Conservation (phyloP, 2,888 invertebrate species). For the Calephelis perditalis region DNA sequence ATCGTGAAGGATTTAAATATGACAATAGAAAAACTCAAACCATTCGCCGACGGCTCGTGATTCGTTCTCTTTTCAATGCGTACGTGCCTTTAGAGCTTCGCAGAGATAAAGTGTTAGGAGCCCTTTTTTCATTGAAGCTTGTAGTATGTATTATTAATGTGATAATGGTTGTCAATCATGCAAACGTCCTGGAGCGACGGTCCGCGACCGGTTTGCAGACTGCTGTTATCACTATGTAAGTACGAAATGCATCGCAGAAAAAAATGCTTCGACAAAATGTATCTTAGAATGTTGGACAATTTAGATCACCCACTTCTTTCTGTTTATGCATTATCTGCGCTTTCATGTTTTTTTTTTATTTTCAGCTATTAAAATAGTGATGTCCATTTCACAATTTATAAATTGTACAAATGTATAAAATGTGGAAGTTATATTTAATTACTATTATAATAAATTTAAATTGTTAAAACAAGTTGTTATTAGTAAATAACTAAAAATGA, state of each 20-base stretch:
- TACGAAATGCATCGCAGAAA: constrained; percentile 65
- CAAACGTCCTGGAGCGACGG: constrained; percentile 64
- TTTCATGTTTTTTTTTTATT: constrained; percentile 37
- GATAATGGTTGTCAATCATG: constrained; percentile 77
- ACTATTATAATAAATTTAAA: too few relatives aligned
- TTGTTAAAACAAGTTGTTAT: too few relatives aligned
- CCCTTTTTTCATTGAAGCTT: constrained; percentile 53
- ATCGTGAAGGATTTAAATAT: not conserved
- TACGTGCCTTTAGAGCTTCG: constrained; percentile 17
- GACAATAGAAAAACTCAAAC: too few relatives aligned
- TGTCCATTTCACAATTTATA: not conserved
- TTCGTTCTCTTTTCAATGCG: constrained; percentile 6
- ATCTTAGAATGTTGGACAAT: constrained; percentile 58
- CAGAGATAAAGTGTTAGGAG: constrained; percentile 39
- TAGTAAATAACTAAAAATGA: too few relatives aligned
- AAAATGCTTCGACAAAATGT: constrained; percentile 57
- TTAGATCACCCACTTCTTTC: constrained; percentile 55
- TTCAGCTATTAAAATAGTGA: constrained; percentile 9
- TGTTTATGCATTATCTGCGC: constrained; percentile 64
- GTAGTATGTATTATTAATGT: constrained; percentile 71
- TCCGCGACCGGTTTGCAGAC: constrained; percentile 63
- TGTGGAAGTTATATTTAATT: too few relatives aligned
- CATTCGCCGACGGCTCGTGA: too few relatives aligned
- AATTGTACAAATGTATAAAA: not conserved
- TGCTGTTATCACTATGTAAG: constrained; percentile 62